Conservation (phyloP, 1,140 invertebrate species). For the Melanaphis sacchari region DNA sequence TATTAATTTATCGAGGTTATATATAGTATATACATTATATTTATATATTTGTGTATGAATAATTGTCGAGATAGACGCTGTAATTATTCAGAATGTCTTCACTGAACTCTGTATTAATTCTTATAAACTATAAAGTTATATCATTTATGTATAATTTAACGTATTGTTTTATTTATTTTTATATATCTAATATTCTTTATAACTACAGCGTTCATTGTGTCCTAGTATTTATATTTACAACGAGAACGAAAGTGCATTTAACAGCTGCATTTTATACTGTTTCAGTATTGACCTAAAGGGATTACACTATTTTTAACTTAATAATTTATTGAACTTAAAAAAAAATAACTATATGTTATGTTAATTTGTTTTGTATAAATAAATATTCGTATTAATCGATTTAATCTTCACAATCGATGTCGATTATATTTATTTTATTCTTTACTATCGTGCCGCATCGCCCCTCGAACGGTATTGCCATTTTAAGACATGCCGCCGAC, state of each 20-base stretch:
- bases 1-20: neutral
- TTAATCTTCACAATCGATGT: slow-evolving; percentile 16
- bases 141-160: neutral
- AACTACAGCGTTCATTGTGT: neutral
- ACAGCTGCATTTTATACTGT: neutral
- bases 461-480: slow-evolving; percentile 41
- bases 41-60: neutral
- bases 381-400: neutral
- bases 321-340: slow-evolving; percentile 3
- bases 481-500: slow-evolving; percentile 54
- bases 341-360: neutral
- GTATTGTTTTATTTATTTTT: neutral
- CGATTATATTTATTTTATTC: slow-evolving; percentile 31
- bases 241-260: neutral
- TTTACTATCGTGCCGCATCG: slow-evolving; percentile 39
- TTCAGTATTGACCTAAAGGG: neutral
- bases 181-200: neutral
- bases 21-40: neutral
- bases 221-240: neutral
- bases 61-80: neutral
- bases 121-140: neutral
- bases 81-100: neutral
- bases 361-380: neutral
- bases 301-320: neutral
- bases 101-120: neutral